These are phyloP conservation scores for Calameuta idolon DNA, from an alignment of 2,888 invertebrate species.

Conservation along the genomic window DNA sequence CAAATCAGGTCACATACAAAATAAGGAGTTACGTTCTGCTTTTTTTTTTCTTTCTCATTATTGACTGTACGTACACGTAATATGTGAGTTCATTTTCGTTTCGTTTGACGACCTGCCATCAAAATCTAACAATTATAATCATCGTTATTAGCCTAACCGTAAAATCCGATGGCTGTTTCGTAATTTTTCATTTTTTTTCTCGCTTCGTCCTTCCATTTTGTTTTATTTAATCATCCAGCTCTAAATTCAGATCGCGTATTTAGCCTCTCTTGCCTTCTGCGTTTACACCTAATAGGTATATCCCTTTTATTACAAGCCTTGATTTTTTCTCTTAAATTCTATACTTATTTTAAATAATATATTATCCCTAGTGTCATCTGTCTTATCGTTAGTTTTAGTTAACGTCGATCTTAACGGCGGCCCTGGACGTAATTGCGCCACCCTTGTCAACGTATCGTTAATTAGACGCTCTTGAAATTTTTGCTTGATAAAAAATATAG, in stretches of 20 bases:
- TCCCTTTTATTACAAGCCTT: not conserved
- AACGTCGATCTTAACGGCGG: not conserved
- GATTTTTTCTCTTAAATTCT: slow-evolving; percentile 16
- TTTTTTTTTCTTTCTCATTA: slow-evolving; percentile 23
- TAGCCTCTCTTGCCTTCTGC: not conserved
- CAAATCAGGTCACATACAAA: slow-evolving; percentile 44
- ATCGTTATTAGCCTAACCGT: slow-evolving; percentile 5
- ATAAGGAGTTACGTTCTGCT: slow-evolving; percentile 33
- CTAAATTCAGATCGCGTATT: not conserved
- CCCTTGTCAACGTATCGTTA: not conserved
- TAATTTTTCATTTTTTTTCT: not conserved
- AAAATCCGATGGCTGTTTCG: slow-evolving; percentile 12
- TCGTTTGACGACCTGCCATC: slow-evolving; percentile 13
- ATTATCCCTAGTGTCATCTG: not conserved
- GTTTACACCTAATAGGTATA: not conserved
- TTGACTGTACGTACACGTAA: slow-evolving; percentile 31
- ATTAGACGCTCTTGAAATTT: not conserved
- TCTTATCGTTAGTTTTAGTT: not conserved
- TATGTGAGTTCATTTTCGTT: slow-evolving; percentile 10
- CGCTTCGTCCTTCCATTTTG: not conserved
- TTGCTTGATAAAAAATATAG: not conserved
- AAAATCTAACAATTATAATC: not conserved
- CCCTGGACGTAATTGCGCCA: not conserved
- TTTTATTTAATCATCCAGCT: slow-evolving; percentile 9
- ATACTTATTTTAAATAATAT: slow-evolving; percentile 12